Evolutionary conservation across 1,140 invertebrate species (phyloP), one percentile per base, ranked within the genome.

Genomic region (Drosophila pectinifera): DNA sequence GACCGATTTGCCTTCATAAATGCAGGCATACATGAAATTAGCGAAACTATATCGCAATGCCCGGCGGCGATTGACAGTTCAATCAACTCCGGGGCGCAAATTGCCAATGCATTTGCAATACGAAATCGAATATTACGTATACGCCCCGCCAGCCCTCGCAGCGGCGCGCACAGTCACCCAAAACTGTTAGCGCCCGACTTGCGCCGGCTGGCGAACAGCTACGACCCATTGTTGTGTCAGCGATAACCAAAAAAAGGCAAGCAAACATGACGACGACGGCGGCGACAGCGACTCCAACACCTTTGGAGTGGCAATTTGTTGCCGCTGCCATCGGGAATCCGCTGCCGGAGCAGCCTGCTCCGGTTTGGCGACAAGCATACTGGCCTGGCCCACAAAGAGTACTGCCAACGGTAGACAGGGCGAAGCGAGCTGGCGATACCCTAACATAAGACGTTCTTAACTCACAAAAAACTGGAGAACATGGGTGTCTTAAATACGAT

Each of bases 281-380:
- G 64, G 65, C 82, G 73, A 86, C 82, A 75, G 77, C 83, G 74
- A 69, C 79, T 58, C 64, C 75, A 84, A 89, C 84, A 89, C 84
- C 84, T 89, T 89, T 89, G 77, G 84, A 89, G 84, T 89, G 84
- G 80, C 84, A 89, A 89, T 89, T 89, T 89, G 84, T 89, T 89
- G 84, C 36, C 64, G 74, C 78, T 83, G 80, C 72, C 62, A 68
- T 34, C 48, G 45, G 64, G 59, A 67, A 51, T 36, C 49, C 49
- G 61, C 55, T 48, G 61, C 38, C 34, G 39, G 36, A 39, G 55
- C 48, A 36, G 67, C 56, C 42, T 78, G 78, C 83, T 80, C 68
- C 64, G 78, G 55, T 78, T 85, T 81, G 81, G 82, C 82, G 81
- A 85, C 81, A 84, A 68, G 78, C 82, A 68, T 77, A 61, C 81